Evolutionary conservation across 1,140 invertebrate species (phyloP).

Genomic region (Penaeus vannamei): DNA sequence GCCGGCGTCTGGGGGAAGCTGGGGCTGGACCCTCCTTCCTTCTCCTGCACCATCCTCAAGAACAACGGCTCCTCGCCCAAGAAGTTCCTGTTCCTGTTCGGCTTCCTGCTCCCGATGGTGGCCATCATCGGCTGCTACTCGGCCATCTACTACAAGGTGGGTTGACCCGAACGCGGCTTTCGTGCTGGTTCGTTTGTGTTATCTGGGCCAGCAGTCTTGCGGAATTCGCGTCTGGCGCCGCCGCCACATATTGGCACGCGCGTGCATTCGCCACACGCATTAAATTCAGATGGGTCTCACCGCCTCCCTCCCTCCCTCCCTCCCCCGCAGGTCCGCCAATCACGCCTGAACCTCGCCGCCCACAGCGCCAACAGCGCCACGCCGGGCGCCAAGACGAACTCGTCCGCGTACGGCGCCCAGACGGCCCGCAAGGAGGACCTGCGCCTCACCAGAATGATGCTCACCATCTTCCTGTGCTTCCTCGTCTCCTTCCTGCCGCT

Average conservation of each 20-base stretch:
- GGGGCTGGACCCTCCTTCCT: constrained; percentile 82
- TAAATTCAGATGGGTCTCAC: too few relatives aligned
- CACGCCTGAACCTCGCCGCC: constrained; percentile 80
- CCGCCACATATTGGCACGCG: too few relatives aligned
- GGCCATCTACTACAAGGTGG: constrained; percentile 86
- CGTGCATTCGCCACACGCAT: too few relatives aligned
- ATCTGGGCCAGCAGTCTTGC: not conserved
- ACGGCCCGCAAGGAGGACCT: constrained; percentile 80
- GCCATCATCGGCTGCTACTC: constrained; percentile 88
- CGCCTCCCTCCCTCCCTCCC: not conserved
- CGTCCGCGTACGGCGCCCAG: constrained; percentile 30
- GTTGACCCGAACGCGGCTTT: not conserved
- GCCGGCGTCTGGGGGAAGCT: constrained; percentile 86
- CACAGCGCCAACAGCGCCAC: constrained; percentile 72
- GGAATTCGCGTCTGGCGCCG: too few relatives aligned
- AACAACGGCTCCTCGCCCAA: constrained; percentile 84
- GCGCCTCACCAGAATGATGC: constrained; percentile 85
- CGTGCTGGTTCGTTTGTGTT: not conserved
- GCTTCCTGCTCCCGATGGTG: constrained; percentile 85
- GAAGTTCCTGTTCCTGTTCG: constrained; percentile 86
- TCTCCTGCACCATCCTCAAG: constrained; percentile 87
- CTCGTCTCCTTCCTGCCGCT: constrained; percentile 87
- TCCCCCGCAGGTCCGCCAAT: constrained; percentile 72
- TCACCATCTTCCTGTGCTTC: constrained; percentile 88
- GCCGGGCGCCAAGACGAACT: constrained; percentile 6